phyloP scores from a whole-genome alignment of 2,797 vertebrate species.

The Allobates femoralis region DNA sequence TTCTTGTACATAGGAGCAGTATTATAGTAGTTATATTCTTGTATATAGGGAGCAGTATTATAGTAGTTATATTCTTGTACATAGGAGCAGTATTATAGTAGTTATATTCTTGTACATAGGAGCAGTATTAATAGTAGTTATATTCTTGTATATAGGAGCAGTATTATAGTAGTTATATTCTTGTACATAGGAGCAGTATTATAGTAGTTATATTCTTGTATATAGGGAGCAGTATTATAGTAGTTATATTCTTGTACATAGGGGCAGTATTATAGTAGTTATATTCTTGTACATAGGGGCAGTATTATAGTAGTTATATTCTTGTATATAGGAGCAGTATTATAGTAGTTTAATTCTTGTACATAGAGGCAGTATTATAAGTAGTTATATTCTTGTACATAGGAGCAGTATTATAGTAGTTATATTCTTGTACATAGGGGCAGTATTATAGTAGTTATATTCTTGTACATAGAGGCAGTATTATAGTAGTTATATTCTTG shows the following conservation, averaged over 20 bases:
- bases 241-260: conserved; percentile 8
- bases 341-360: conserved; percentile 12
- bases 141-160: not conserved
- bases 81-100: conserved; percentile 7
- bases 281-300: not conserved
- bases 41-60: not conserved
- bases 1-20: too few relatives aligned
- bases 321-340: not conserved
- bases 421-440: not conserved
- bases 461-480: conserved; percentile 6
- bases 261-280: not conserved
- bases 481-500: conserved; percentile 12
- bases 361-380: conserved; percentile 1
- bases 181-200: not conserved
- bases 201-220: conserved; percentile 5
- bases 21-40: conserved; percentile 6
- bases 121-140: conserved; percentile 17
- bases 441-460: conserved; percentile 16
- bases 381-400: conserved; percentile 6
- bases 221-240: conserved; percentile 2
- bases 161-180: not conserved
- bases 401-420: conserved; percentile 5
- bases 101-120: conserved; percentile 7
- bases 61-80: conserved; percentile 4
- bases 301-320: conserved; percentile 5